These are phyloP conservation scores for Oceanodroma leucorhoa DNA, from an alignment of 2,797 vertebrate genomes.

Conservation along the genomic window DNA sequence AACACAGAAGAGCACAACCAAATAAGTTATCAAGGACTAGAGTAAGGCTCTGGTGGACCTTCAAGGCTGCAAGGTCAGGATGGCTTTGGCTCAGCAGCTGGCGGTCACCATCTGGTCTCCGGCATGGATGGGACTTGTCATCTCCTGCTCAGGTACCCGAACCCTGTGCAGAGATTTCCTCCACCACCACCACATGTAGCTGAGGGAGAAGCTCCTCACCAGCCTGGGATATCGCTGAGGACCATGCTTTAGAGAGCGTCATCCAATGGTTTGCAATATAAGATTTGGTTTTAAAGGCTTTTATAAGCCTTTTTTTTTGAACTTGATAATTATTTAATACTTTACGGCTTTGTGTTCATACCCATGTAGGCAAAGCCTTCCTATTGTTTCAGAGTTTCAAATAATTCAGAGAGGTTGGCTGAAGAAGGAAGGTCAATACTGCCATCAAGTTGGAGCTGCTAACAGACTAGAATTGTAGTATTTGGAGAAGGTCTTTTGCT, in stretches of 20 bases:
- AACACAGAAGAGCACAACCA: neutral
- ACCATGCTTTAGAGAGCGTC: neutral
- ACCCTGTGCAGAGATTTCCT: neutral
- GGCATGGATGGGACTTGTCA: neutral
- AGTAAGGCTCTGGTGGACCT: neutral
- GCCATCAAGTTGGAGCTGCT: neutral
- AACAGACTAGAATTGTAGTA: neutral
- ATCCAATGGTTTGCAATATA: neutral
- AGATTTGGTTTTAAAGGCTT: neutral
- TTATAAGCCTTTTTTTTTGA: neutral
- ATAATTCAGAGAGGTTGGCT: neutral
- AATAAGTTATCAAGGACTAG: neutral
- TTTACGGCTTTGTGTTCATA: neutral
- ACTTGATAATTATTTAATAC: neutral
- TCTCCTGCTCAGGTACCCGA: neutral
- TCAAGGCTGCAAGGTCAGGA: neutral
- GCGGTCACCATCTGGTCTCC: too few species aligned
- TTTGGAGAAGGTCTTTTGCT: neutral
- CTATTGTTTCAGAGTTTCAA: neutral
- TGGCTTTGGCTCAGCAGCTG: neutral
- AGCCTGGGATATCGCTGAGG: rapidly evolving
- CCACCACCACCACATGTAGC: neutral
- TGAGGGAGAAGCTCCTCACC: neutral
- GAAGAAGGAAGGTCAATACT: neutral
- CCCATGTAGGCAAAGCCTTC: neutral